Conservation (phyloP, 1,140 invertebrate species). For the Archegozetes longisetosus region DNA sequence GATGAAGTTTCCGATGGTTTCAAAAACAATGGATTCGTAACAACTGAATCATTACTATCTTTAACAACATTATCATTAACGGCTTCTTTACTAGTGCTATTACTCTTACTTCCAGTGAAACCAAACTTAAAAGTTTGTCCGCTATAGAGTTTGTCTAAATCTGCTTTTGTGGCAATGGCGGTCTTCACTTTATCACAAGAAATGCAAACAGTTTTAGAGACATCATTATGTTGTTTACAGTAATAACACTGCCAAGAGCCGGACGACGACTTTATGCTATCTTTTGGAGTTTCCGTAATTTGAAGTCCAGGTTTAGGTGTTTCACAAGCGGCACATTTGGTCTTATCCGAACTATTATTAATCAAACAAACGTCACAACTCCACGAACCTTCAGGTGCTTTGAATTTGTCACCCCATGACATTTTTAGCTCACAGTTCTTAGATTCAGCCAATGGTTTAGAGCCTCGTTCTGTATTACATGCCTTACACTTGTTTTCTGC, state of each 20-base stretch:
- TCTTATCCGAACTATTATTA: background rate
- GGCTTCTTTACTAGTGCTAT: no score
- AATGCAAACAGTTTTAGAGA: background rate
- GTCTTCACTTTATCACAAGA: background rate
- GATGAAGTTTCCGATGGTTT: no score
- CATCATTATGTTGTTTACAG: background rate
- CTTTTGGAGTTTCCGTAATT: background rate
- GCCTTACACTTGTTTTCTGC: no score
- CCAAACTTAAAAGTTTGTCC: slow-evolving; percentile 2
- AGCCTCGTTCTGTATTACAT: no score
- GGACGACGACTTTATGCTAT: background rate
- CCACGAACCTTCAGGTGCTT: background rate
- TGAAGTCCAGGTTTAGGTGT: background rate
- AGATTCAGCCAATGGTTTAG: no score
- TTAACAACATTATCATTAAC: no score
- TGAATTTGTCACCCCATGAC: background rate
- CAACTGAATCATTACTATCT: no score
- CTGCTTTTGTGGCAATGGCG: background rate
- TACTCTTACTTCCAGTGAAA: no score
- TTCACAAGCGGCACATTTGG: background rate
- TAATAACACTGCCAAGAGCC: background rate
- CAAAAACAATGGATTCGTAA: no score
- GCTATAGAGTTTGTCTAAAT: background rate
- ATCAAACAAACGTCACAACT: background rate
- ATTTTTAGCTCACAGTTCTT: no score